Evolutionary conservation across 2,888 invertebrate genomes (phyloP).

Genomic region (Sisyra terminalis): DNA sequence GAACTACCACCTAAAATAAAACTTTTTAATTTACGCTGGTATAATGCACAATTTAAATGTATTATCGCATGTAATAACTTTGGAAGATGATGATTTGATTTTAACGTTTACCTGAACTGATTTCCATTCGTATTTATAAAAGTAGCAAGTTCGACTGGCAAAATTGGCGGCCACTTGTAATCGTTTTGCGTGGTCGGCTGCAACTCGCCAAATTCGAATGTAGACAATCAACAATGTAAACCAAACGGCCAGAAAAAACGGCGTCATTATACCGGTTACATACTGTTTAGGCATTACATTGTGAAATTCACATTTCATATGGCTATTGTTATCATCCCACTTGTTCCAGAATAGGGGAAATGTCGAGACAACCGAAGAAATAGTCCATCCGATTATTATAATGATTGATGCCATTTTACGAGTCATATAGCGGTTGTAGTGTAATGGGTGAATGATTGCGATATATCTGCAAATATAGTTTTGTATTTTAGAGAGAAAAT

Average conservation of each 20-base stretch:
- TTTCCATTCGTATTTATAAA: slow-evolving; percentile 41
- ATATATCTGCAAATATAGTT: slow-evolving; percentile 33
- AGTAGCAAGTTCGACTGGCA: slow-evolving; percentile 8
- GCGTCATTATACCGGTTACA: slow-evolving; percentile 37
- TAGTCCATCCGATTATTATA: slow-evolving; percentile 48
- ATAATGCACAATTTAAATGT: too few relatives aligned
- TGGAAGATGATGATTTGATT: neutral
- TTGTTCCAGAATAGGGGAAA: slow-evolving; percentile 66
- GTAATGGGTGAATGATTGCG: slow-evolving; percentile 62
- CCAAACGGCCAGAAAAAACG: slow-evolving; percentile 59
- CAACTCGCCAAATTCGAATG: slow-evolving; percentile 63
- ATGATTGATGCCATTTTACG: slow-evolving; percentile 42
- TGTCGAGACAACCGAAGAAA: slow-evolving; percentile 45
- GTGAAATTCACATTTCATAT: slow-evolving; percentile 43
- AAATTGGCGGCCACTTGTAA: slow-evolving; percentile 39
- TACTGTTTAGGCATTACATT: slow-evolving; percentile 34
- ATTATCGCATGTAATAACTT: too few relatives aligned
- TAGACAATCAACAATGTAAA: slow-evolving; percentile 57
- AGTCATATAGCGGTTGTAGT: slow-evolving; percentile 62
- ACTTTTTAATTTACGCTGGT: neutral
- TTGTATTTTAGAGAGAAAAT: too few relatives aligned
- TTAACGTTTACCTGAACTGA: slow-evolving; percentile 47
- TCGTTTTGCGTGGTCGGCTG: slow-evolving; percentile 51
- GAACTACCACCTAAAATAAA: slow-evolving; percentile 50
- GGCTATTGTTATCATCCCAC: slow-evolving; percentile 29